phyloP scores from a whole-genome alignment of 1,140 invertebrate species.

The Drosophila parabipectinata region DNA sequence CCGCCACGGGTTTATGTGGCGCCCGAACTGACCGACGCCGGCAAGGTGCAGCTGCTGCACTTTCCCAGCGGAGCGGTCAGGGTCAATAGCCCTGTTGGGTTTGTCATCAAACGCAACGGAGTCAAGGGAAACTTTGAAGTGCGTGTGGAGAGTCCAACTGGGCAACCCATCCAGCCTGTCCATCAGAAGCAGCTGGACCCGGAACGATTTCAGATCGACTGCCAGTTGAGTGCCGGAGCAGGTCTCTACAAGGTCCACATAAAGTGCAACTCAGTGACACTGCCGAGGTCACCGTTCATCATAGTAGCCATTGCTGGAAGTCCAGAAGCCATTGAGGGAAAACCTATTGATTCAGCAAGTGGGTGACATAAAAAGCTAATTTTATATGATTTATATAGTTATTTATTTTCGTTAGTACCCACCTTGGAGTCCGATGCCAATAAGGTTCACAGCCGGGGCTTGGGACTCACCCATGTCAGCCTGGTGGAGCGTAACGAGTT shows the following conservation, averaged over 20 bases:
- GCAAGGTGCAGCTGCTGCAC: conserved; percentile 74
- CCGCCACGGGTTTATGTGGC: conserved; percentile 68
- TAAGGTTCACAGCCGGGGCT: conserved; percentile 92
- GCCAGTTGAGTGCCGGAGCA: conserved; percentile 92
- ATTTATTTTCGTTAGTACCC: conserved; percentile 84
- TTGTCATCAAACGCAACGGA: conserved; percentile 75
- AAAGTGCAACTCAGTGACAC: conserved; percentile 94
- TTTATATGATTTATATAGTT: not conserved
- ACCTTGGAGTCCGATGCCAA: conserved; percentile 91
- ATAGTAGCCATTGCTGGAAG: conserved; percentile 89
- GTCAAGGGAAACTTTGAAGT: conserved; percentile 82
- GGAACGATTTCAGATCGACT: conserved; percentile 91
- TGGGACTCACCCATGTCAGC: conserved; percentile 93
- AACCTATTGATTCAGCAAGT: conserved; percentile 8
- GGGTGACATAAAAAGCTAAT: not conserved
- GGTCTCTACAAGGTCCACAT: conserved; percentile 95
- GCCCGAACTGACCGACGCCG: conserved; percentile 75
- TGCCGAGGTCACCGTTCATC: conserved; percentile 93
- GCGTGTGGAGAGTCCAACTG: conserved; percentile 70
- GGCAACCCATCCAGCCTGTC: conserved; percentile 48
- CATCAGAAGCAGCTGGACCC: conserved; percentile 88
- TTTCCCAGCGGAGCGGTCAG: conserved; percentile 75
- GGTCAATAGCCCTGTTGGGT: conserved; percentile 57
- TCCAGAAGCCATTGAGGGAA: conserved; percentile 79
- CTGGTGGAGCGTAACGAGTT: conserved; percentile 93